Conservation (phyloP, 2,888 invertebrate species). For the Leptinotarsa juncta region DNA sequence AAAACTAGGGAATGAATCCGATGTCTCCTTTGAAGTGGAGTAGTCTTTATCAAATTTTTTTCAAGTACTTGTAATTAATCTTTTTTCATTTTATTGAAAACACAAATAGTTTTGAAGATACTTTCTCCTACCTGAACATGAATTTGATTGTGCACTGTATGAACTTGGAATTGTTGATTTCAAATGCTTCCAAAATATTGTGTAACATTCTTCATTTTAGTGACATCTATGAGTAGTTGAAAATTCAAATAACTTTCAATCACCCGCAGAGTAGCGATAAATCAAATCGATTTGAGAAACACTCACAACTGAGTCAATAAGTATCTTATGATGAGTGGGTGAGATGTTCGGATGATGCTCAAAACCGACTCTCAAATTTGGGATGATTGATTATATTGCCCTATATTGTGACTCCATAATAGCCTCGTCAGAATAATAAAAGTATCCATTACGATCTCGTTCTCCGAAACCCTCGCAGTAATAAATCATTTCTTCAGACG, state of each 20-base stretch:
- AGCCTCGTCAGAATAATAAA: slow-evolving; percentile 61
- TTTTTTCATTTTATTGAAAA: background rate
- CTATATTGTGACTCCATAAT: slow-evolving; percentile 59
- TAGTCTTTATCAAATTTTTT: background rate
- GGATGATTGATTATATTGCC: slow-evolving; percentile 57
- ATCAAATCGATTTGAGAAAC: slow-evolving; percentile 14
- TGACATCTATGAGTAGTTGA: background rate
- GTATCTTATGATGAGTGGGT: slow-evolving; percentile 11
- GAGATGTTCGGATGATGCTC: slow-evolving; percentile 12
- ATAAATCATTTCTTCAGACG: slow-evolving; percentile 62
- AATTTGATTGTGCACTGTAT: too few relatives aligned
- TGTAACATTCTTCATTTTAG: background rate
- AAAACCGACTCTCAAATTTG: slow-evolving; percentile 49
- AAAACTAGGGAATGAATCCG: too few relatives aligned
- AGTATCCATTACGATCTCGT: slow-evolving; percentile 61
- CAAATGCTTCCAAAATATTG: background rate
- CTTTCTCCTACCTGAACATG: background rate
- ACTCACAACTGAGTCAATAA: slow-evolving; percentile 6
- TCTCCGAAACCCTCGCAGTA: slow-evolving; percentile 58
- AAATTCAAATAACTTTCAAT: background rate
- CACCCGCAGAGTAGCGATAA: background rate
- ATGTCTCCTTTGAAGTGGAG: too few relatives aligned
- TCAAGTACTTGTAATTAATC: background rate
- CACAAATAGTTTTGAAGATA: background rate
- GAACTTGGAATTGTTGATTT: too few relatives aligned